Conservation (phyloP, 2,797 vertebrate genomes). For the Falco columbarius region DNA sequence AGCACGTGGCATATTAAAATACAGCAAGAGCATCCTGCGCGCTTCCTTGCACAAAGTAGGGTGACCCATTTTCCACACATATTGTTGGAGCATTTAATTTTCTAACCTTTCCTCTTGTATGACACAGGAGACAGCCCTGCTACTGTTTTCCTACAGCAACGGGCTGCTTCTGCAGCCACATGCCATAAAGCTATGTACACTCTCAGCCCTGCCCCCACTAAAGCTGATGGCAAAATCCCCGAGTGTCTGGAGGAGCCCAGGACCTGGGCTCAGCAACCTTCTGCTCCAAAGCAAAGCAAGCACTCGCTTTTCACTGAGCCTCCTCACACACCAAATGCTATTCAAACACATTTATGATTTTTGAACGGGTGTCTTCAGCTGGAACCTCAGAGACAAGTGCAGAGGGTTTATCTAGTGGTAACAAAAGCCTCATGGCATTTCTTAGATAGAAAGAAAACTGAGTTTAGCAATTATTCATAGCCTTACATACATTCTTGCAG, state of each 20-base stretch:
- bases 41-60: not conserved
- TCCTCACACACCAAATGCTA: not conserved
- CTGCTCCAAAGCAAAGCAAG: not conserved
- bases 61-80: not conserved
- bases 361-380: not conserved
- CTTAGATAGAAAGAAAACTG: not conserved
- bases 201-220: not conserved
- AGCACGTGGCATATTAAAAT: not conserved
- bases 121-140: not conserved
- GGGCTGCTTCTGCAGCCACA: not conserved
- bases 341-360: not conserved
- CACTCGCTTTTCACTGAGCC: not conserved
- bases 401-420: not conserved
- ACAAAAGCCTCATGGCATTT: constrained; percentile 37
- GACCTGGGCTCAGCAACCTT: not conserved
- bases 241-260: not conserved
- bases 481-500: constrained; percentile 1
- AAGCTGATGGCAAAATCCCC: not conserved
- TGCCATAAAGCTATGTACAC: accelerated
- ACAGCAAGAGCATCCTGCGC: not conserved
- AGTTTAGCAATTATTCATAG: constrained; percentile 52
- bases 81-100: not conserved
- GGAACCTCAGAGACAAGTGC: not conserved
- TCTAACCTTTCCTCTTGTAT: not conserved
- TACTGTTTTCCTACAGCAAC: not conserved